Conservation (phyloP, 2,888 invertebrate genomes). For the Caenorhabditis wallacei region DNA sequence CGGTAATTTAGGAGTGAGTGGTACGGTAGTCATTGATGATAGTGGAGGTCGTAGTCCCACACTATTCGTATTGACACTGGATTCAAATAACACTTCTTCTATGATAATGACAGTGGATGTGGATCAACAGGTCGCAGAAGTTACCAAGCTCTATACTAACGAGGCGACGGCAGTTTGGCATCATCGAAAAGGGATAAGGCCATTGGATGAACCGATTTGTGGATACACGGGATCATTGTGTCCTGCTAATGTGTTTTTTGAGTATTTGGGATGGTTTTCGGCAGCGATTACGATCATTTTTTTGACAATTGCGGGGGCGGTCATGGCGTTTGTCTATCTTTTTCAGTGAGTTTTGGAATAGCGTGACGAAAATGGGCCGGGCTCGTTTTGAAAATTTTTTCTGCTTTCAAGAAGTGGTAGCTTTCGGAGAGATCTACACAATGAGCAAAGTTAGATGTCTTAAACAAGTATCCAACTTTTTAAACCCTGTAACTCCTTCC, state of each 20-base stretch:
- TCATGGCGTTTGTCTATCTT: conserved; percentile 37
- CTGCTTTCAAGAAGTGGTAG: too few relatives aligned
- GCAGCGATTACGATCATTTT: conserved; percentile 50
- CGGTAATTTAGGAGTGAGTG: conserved; percentile 29
- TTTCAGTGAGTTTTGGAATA: conserved; percentile 13
- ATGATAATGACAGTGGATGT: conserved; percentile 36
- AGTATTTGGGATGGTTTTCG: conserved; percentile 52
- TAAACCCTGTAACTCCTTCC: too few relatives aligned
- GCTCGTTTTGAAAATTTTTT: too few relatives aligned
- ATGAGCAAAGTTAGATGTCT: too few relatives aligned
- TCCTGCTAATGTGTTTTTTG: conserved; percentile 49
- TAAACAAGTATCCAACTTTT: too few relatives aligned
- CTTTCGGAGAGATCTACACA: too few relatives aligned
- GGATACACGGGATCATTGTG: conserved; percentile 70
- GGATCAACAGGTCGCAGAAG: conserved; percentile 9
- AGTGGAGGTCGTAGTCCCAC: conserved; percentile 45
- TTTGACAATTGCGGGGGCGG: conserved; percentile 39
- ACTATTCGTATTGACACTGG: conserved; percentile 32
- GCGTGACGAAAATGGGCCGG: too few relatives aligned
- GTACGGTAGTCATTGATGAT: conserved; percentile 37
- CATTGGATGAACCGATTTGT: conserved; percentile 66
- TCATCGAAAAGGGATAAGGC: conserved; percentile 54
- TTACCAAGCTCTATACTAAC: conserved; percentile 43
- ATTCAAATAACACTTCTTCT: conserved; percentile 20
- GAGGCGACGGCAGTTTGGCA: conserved; percentile 39